Percentiles rank a stretch among this genome's conserved stretches.
Evolutionary conservation across 1,140 invertebrate species (phyloP).

Genomic region (Adelges cooleyi): DNA sequence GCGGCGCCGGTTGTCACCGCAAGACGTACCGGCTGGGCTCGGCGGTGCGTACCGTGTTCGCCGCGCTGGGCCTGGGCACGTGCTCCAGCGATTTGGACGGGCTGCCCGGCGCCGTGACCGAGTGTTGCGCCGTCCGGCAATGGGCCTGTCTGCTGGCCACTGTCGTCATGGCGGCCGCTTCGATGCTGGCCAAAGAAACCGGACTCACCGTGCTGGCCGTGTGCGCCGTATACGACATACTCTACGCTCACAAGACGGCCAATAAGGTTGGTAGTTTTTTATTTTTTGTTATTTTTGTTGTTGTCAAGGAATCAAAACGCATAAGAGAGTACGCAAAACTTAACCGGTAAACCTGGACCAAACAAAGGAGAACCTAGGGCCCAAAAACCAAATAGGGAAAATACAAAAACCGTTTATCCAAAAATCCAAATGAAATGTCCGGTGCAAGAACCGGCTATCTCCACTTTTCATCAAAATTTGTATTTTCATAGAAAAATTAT

Average conservation of each 20-base stretch:
- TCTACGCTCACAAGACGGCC: not conserved
- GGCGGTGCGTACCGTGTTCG: slow-evolving; percentile 14
- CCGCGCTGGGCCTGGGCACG: slow-evolving; percentile 9
- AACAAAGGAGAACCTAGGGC: no score
- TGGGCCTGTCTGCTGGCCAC: slow-evolving; percentile 44
- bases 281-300: no score
- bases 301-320: no score
- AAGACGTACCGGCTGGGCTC: slow-evolving; percentile 13
- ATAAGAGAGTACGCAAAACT: no score
- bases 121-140: slow-evolving; percentile 36
- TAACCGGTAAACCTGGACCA: no score
- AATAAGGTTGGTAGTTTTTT: slow-evolving; percentile 29
- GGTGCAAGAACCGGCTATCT: no score
- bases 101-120: not conserved
- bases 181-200: slow-evolving; percentile 81
- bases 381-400: no score
- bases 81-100: slow-evolving; percentile 24
- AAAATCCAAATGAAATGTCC: no score
- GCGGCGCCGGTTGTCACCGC: slow-evolving; percentile 13
- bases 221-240: slow-evolving; percentile 66
- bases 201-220: slow-evolving; percentile 82
- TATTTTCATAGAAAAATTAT: no score
- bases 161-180: slow-evolving; percentile 49
- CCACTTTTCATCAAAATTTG: no score
- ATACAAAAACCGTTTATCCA: no score